Evolutionary conservation across 2,888 invertebrate genomes (phyloP).

Genomic region (Oligia strigilis): DNA sequence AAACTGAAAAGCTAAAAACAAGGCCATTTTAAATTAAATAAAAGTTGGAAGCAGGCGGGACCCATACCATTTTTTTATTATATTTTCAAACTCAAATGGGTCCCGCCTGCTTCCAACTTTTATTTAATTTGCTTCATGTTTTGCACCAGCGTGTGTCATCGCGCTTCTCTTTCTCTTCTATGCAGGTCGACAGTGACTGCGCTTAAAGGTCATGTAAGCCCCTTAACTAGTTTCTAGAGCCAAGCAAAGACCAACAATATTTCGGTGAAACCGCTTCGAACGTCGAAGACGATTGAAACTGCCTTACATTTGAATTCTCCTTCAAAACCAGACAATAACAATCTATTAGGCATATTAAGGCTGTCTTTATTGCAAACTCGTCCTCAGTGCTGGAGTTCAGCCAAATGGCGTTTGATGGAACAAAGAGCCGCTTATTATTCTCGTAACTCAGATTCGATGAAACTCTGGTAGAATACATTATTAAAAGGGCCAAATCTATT

Average conservation of each 20-base stretch:
- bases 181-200: no score
- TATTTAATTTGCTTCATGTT: no score
- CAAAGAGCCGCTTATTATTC: slow-evolving; percentile 54
- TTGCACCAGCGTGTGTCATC: no score
- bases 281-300: slow-evolving; percentile 23
- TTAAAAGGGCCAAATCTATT: not conserved
- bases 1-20: no score
- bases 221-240: not conserved
- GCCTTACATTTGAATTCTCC: slow-evolving; percentile 45
- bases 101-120: no score
- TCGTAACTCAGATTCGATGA: slow-evolving; percentile 40
- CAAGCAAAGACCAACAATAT: slow-evolving; percentile 1
- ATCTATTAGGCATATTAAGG: slow-evolving; percentile 59
- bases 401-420: slow-evolving; percentile 56
- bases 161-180: no score
- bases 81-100: no score
- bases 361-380: slow-evolving; percentile 56
- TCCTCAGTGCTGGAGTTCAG: slow-evolving; percentile 54
- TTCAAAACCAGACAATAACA: slow-evolving; percentile 54
- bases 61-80: no score
- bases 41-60: no score
- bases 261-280: slow-evolving; percentile 18
- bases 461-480: slow-evolving; percentile 37
- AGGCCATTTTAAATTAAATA: no score
- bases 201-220: no score